Percentiles rank a stretch among this genome's conserved stretches.
Conservation (phyloP, 64 coral and sea anemone genomes). For the Trachythela sp. region DNA sequence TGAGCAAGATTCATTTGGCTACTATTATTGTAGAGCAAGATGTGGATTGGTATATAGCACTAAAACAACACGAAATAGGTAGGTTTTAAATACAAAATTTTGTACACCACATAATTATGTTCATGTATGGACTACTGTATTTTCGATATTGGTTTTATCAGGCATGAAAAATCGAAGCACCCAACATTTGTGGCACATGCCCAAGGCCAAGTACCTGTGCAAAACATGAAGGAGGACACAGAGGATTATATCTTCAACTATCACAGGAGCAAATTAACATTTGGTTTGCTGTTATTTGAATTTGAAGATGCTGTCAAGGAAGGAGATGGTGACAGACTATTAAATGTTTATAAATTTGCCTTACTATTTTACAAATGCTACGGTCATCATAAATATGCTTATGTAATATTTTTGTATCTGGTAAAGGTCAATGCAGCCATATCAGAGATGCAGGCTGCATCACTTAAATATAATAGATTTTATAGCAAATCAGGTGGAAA, state of each 20-base stretch:
- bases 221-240: background rate
- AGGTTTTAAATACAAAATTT: background rate
- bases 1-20: background rate
- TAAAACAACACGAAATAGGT: conserved; percentile 17
- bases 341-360: conserved; percentile 12
- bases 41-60: conserved; percentile 24
- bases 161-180: background rate
- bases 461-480: conserved; percentile 50
- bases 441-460: conserved; percentile 26
- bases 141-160: background rate
- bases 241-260: conserved; percentile 21
- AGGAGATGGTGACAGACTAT: background rate
- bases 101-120: background rate
- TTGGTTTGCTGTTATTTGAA: conserved; percentile 8
- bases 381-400: conserved; percentile 20
- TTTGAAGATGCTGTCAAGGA: conserved; percentile 14
- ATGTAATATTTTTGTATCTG: background rate
- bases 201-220: background rate
- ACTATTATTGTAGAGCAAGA: conserved; percentile 19
- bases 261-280: background rate
- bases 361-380: conserved; percentile 25
- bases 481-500: conserved; percentile 44
- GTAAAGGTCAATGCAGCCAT: conserved; percentile 31
- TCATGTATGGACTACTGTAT: background rate
- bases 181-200: background rate